Base-by-base conservation (phyloP, 2,888 invertebrate genomes). In the Ectemnius lituratus region DNA sequence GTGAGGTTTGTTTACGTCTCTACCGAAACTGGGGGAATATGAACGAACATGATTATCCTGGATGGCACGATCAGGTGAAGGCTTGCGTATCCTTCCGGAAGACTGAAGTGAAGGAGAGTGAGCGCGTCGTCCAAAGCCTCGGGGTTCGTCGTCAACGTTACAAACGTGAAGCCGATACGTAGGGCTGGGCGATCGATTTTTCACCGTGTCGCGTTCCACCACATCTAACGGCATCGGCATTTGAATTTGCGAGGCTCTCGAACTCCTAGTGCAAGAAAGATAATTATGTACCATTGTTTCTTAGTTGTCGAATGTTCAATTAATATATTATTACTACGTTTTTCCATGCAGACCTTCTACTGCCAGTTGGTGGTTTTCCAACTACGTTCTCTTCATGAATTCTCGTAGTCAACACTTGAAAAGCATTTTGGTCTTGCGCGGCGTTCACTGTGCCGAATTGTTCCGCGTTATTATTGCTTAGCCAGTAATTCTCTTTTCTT, bases 181-280 rank as follows among this genome's bases (percentile, higher is more conserved):
- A 14, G 91, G 85, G 88, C 91, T 87, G 85, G 90, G 85, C 82
- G 92, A 88, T 88, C 92, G 79, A 84, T 89, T 85, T 86, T 91
- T 84, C 27, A 81, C 56, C 16, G 62, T 56, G 4, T 80, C 73
- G 45, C 78, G 81, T 61, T 84, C 84, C 58, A 71, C 65, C 18
- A 75, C 52, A 3, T 87, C 87, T 45, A 83, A 64, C 28, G 37
- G 37, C 37, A 37, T 37, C 45, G 85, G 80, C 49, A 84, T 82
- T 60, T 79, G 81, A 14, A 70, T 70, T 69, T 85, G 82, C 6
- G 87, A 86, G 8, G 81, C 67, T 73, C 84, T 85, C 18, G 86
- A 86, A 49, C 74, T 75, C 64, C 87, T 88, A 57, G 20, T 16
- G 52, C 52, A 52, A 1, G 52, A 6, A 58, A 71, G 0, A n/a